Percentiles rank a stretch among this genome's conserved stretches.
Conservation (phyloP, 2,113 vertebrate genomes). For the Cranoglanis bouderius region DNA sequence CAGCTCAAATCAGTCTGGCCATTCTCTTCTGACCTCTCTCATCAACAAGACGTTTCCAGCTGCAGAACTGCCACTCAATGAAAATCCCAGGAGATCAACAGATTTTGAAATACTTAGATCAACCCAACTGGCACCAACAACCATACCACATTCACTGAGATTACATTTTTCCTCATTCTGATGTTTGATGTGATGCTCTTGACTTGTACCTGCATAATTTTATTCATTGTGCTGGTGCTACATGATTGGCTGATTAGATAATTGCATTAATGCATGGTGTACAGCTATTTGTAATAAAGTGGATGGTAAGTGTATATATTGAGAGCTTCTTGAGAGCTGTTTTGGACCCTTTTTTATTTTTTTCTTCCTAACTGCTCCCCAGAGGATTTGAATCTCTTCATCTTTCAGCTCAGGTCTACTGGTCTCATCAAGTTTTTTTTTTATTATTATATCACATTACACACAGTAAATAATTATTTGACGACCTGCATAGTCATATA, state of each 20-base stretch:
- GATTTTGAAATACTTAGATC: neutral
- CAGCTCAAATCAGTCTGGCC: constrained; percentile 12
- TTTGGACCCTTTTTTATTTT: neutral
- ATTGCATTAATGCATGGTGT: neutral
- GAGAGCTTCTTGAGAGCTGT: neutral
- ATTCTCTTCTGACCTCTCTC: neutral
- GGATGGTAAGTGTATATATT: neutral
- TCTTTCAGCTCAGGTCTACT: neutral
- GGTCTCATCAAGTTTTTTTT: neutral
- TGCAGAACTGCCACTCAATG: neutral
- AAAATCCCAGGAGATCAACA: neutral
- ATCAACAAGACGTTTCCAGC: neutral
- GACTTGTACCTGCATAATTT: neutral
- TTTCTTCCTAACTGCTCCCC: neutral
- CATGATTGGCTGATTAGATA: neutral
- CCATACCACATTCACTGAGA: neutral
- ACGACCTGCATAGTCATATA: neutral
- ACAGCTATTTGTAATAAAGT: neutral
- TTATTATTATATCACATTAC: neutral
- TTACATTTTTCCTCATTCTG: neutral
- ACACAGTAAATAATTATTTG: neutral
- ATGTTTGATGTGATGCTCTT: neutral
- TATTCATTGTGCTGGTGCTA: neutral
- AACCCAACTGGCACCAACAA: neutral
- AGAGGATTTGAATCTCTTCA: neutral